Conservation (phyloP, 2,797 vertebrate genomes). For the Sebastolobus alascanus region DNA sequence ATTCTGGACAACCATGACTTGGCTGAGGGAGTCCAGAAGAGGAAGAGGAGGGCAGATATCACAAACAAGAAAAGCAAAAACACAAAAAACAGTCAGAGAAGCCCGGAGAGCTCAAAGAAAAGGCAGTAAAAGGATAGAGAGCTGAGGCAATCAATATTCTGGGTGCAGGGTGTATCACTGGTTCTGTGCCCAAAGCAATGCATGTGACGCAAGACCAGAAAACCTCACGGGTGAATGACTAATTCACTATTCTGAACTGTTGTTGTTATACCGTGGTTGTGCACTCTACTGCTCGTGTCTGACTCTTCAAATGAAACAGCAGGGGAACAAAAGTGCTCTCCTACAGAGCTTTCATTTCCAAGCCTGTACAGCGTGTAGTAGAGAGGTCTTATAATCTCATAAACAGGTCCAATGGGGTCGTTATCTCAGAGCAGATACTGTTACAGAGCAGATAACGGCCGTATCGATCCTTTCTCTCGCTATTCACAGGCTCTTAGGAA, state of each 20-base stretch:
- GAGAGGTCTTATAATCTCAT: constrained; percentile 75
- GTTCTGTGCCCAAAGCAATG: constrained; percentile 49
- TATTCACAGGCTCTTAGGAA: constrained; percentile 64
- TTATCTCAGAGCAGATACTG: constrained; percentile 83
- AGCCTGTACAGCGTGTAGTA: constrained; percentile 25
- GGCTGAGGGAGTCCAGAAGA: constrained; percentile 93
- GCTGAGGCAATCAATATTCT: constrained; percentile 73
- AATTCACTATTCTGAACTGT: constrained; percentile 40
- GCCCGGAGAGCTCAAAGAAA: constrained; percentile 77
- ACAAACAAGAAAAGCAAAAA: constrained; percentile 86
- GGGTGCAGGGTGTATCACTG: constrained; percentile 39
- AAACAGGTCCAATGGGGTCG: constrained; percentile 81
- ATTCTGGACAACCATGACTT: constrained; percentile 99
- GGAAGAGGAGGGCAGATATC: constrained; percentile 87
- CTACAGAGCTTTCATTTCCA: constrained; percentile 27
- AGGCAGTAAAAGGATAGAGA: constrained; percentile 75
- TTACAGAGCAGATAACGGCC: constrained; percentile 78
- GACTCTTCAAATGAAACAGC: constrained; percentile 25
- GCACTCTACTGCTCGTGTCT: constrained; percentile 32
- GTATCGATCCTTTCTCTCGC: constrained; percentile 78
- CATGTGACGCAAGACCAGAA: constrained; percentile 44
- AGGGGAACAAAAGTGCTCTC: constrained; percentile 35
- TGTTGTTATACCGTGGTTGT: constrained; percentile 3
- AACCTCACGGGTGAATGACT: constrained; percentile 42
- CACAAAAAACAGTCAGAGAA: constrained; percentile 83